phyloP scores from a whole-genome alignment of 1,140 invertebrate genomes.

The Micrasema longulum region DNA sequence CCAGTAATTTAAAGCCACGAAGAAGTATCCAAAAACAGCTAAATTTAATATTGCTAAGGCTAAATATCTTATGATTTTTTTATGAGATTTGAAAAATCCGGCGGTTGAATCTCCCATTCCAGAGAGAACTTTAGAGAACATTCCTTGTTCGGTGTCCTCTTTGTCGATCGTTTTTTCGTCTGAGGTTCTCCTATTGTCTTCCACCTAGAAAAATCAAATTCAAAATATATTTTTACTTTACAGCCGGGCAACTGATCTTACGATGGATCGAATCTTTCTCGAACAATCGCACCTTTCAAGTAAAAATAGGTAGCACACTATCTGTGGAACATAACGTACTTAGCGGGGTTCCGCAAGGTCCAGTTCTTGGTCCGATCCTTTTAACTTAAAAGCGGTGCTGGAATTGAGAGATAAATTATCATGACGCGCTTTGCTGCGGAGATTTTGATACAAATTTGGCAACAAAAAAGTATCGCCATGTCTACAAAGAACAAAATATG shows the following conservation, averaged over 20 bases:
- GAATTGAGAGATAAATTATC: too few species aligned
- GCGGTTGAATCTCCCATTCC: not conserved
- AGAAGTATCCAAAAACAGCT: conserved; percentile 48
- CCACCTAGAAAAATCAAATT: not conserved
- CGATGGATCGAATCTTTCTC: too few species aligned
- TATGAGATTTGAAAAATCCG: conserved; percentile 11
- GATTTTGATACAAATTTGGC: too few species aligned
- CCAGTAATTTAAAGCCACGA: conserved; percentile 47
- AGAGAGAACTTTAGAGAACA: not conserved
- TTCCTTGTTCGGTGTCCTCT: not conserved
- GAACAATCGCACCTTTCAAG: not conserved
- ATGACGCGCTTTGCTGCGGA: too few species aligned
- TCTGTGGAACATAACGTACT: too few species aligned
- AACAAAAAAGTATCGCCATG: too few species aligned
- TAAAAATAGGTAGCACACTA: too few species aligned
- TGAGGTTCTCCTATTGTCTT: not conserved
- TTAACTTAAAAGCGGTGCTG: too few species aligned
- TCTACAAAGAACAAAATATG: too few species aligned
- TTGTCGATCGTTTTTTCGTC: too few species aligned
- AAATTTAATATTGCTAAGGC: conserved; percentile 42
- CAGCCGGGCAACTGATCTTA: not conserved
- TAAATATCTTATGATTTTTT: conserved; percentile 18
- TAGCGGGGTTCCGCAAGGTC: too few species aligned
- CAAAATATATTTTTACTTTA: not conserved
- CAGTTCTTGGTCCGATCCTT: too few species aligned